Evolutionary conservation across 2,113 vertebrate genomes (phyloP).

Genomic region (Phainopepla nitens): DNA sequence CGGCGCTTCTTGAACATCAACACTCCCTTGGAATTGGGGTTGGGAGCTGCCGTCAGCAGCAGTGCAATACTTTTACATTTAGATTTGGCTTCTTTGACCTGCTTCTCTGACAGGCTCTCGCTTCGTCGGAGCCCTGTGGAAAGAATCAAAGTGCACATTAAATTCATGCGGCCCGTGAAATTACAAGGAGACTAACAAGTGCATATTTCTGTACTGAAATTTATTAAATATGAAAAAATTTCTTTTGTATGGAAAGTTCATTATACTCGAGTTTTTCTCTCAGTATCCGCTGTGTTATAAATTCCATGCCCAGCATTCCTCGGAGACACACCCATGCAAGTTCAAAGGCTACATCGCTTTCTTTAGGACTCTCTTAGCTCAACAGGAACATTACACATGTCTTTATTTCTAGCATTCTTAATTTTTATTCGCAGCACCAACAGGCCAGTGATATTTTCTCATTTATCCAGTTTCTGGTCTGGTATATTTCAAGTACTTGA

Average conservation of each 20-base stretch:
- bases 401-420: not conserved
- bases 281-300: not conserved
- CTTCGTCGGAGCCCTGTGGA: conserved; percentile 87
- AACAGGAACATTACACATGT: not conserved
- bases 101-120: conserved; percentile 95
- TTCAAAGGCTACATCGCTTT: not conserved
- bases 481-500: not conserved
- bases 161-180: not conserved
- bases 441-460: not conserved
- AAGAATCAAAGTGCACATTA: not conserved
- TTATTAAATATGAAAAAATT: not conserved
- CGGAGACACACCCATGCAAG: not conserved
- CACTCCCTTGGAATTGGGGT: conserved; percentile 94
- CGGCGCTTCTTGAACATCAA: conserved; percentile 98
- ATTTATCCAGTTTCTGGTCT: not conserved
- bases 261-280: not conserved
- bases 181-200: not conserved
- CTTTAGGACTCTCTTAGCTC: not conserved
- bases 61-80: conserved; percentile 98
- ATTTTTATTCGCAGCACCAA: not conserved
- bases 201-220: not conserved
- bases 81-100: conserved; percentile 95
- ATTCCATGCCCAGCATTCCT: not conserved
- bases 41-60: conserved; percentile 87
- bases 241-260: not conserved